phyloP scores from a whole-genome alignment of 1,140 invertebrate genomes.

The Zaprionus gabonicus region DNA sequence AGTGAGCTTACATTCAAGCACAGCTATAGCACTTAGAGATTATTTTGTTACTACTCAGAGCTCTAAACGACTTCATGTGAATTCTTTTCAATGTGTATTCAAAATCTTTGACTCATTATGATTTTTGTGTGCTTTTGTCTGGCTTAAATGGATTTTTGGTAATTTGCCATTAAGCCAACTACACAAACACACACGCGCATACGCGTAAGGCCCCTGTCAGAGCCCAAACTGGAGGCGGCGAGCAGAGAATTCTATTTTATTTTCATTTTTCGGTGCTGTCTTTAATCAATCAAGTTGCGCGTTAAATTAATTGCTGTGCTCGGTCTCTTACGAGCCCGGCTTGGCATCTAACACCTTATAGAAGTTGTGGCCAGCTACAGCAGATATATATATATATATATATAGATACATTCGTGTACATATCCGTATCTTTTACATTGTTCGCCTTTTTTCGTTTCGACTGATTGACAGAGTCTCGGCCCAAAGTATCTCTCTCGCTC shows the following conservation, averaged over 20 bases:
- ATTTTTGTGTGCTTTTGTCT: slow-evolving; percentile 16
- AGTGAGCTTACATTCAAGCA: too few species aligned
- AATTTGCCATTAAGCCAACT: slow-evolving; percentile 56
- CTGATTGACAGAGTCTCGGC: slow-evolving; percentile 10
- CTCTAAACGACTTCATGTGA: background rate
- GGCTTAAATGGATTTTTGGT: slow-evolving; percentile 33
- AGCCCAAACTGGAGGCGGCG: slow-evolving; percentile 26
- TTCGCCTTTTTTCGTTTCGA: background rate
- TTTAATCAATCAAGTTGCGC: slow-evolving; percentile 71
- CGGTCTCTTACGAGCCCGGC: background rate
- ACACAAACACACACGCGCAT: slow-evolving; percentile 10
- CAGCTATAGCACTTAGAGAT: too few species aligned
- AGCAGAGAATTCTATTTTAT: slow-evolving; percentile 44
- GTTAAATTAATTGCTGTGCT: slow-evolving; percentile 63
- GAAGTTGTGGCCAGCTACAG: slow-evolving; percentile 2
- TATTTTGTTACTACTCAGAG: too few species aligned
- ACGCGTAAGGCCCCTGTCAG: background rate
- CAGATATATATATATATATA: background rate
- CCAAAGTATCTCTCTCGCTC: slow-evolving; percentile 14
- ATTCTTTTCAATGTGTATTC: background rate
- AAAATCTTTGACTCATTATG: background rate
- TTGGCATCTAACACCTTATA: slow-evolving; percentile 15
- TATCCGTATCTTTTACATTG: slow-evolving; percentile 40
- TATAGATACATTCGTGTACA: background rate
- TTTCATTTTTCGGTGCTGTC: slow-evolving; percentile 16